Base-by-base conservation (phyloP, 2,888 invertebrate genomes). In the Melolontha melolontha region DNA sequence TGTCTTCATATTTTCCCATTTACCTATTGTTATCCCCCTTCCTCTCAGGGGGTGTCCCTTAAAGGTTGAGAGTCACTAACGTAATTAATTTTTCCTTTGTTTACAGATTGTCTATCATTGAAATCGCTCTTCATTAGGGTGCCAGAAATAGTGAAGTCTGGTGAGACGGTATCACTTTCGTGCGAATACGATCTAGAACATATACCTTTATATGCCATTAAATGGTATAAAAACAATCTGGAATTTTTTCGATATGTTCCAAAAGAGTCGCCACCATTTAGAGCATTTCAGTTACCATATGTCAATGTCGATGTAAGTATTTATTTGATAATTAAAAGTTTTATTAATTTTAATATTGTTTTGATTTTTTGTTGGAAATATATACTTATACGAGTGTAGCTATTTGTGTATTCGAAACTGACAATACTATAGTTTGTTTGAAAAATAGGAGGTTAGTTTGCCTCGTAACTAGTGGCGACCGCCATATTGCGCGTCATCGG, bases 221-320 rank as follows among this genome's bases (percentile, higher is more conserved):
- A 86, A 79, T 87, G 87, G 86, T 87, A 87, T 79, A 82, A 84
- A 77, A 85, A 85, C 67, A 83, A 83, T 66, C 82, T 84, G 51
- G 87, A 87, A 76, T 87, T 87, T 78, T 87, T 86, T 78, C 81
- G 86, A 71, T 87, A 79, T 77, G 84, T 86, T 41, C 87, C 87
- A 11, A 86, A 86, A 75, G 86, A 87, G 73, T 83, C 84, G 62
- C 86, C 86, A 5, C 85, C 85, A 10, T 84, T 83, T 52, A 81
- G 84, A 72, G 84, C 84, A 42, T 87, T 86, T 75, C 80, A 83
- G 1, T 78, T 84, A 66, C 80, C 82, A 17, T 82, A 84, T 70
- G 80, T 86, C 65, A 81, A 82, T 66, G 84, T 87, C 22, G 86
- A 87, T 76, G 87, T 87, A 77, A 84, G 85, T 84, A 59, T 40